Evolutionary conservation across 2,888 invertebrate genomes (phyloP).

Genomic region (Drosophila neotestacea): DNA sequence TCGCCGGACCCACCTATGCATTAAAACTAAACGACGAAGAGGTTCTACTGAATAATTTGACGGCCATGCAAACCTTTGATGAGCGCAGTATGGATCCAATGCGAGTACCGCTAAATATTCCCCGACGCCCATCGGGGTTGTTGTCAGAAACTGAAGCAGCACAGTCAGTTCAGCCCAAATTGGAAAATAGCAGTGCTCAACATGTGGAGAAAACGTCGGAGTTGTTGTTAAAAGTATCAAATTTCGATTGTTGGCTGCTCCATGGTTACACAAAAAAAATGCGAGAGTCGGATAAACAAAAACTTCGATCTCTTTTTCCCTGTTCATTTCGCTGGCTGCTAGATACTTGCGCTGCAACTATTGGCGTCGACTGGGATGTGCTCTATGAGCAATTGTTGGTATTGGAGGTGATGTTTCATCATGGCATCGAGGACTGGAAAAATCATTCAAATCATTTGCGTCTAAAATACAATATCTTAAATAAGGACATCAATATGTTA

Average conservation of each 20-base stretch:
- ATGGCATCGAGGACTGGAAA: slow-evolving; percentile 77
- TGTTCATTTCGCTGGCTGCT: slow-evolving; percentile 83
- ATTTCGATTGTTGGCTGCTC: slow-evolving; percentile 84
- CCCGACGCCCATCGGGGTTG: slow-evolving; percentile 64
- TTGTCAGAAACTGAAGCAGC: slow-evolving; percentile 10
- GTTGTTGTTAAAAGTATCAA: slow-evolving; percentile 72
- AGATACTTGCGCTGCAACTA: slow-evolving; percentile 82
- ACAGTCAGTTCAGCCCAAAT: slow-evolving; percentile 9
- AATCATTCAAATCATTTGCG: slow-evolving; percentile 66
- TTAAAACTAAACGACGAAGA: slow-evolving; percentile 44
- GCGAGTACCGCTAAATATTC: slow-evolving; percentile 52
- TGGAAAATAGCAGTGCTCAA: not conserved
- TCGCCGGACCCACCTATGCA: slow-evolving; percentile 28
- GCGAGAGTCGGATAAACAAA: slow-evolving; percentile 51
- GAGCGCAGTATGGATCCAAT: slow-evolving; percentile 81
- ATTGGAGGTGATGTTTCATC: slow-evolving; percentile 82
- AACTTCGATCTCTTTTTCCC: slow-evolving; percentile 76
- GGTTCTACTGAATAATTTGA: slow-evolving; percentile 39
- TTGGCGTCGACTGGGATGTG: slow-evolving; percentile 74
- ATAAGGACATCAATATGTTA: slow-evolving; percentile 74
- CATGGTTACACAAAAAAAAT: slow-evolving; percentile 63
- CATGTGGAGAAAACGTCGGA: slow-evolving; percentile 10
- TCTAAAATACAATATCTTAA: slow-evolving; percentile 53
- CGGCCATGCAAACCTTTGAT: slow-evolving; percentile 70
- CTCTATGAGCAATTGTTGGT: slow-evolving; percentile 82